A percentile compares a stretch with the other conserved stretches of the same genome.
These are phyloP conservation scores for Drosophila jambulina DNA, from an alignment of 1,140 invertebrate genomes.

Conservation along the genomic window DNA sequence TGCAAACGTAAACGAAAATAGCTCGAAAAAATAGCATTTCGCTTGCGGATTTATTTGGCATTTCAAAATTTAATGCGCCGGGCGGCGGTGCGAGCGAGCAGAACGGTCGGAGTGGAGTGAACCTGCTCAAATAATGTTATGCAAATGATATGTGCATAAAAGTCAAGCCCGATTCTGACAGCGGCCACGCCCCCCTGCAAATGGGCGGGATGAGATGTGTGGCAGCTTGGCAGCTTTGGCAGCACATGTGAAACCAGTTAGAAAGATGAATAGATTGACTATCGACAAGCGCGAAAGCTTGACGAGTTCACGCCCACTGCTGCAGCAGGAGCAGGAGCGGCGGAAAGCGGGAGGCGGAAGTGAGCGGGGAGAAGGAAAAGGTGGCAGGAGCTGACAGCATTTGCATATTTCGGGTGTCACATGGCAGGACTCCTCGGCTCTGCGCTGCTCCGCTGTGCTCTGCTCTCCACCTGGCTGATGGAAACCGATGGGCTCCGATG, in stretches of 20 bases:
- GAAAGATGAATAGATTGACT: conserved; percentile 82
- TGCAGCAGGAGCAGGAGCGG: neutral
- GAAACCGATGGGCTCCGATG: conserved; percentile 22
- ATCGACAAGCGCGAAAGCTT: conserved; percentile 78
- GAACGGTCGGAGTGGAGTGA: conserved; percentile 15
- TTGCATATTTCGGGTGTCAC: conserved; percentile 77
- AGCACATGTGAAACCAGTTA: conserved; percentile 81
- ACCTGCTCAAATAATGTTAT: conserved; percentile 78
- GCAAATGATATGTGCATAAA: conserved; percentile 85
- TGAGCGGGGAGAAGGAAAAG: conserved; percentile 6
- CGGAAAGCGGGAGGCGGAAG: neutral
- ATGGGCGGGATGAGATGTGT: conserved; percentile 59
- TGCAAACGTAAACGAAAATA: conserved; percentile 69
- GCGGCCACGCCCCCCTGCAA: conserved; percentile 25
- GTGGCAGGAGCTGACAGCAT: conserved; percentile 49
- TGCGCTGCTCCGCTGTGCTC: neutral
- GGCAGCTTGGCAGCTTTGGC: conserved; percentile 75
- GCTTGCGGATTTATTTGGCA: conserved; percentile 78
- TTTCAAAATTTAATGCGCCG: conserved; percentile 76
- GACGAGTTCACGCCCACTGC: conserved; percentile 68
- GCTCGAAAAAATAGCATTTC: conserved; percentile 72
- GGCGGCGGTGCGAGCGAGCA: conserved; percentile 12
- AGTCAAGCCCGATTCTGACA: conserved; percentile 71
- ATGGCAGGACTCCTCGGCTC: conserved; percentile 38
- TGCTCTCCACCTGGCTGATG: conserved; percentile 32